A percentile compares a stretch with the other conserved stretches of the same genome.
phyloP scores from a whole-genome alignment of 2,113 vertebrate species.

The Tupaia tana region DNA sequence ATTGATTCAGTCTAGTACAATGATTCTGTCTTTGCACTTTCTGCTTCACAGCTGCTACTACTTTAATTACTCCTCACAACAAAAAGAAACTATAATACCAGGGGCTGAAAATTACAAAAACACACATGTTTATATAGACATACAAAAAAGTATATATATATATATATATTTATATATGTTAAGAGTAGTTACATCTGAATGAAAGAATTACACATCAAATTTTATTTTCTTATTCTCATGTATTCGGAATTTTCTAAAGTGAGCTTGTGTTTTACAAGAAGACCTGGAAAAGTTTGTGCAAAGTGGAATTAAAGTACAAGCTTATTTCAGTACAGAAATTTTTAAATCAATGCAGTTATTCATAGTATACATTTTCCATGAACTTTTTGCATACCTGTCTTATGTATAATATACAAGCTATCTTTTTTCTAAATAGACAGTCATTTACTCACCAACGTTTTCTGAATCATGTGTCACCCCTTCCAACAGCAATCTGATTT shows the following conservation, averaged over 20 bases:
- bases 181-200: neutral
- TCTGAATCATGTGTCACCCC: neutral
- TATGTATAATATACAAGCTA: neutral
- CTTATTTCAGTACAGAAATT: too few relatives aligned
- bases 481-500: neutral
- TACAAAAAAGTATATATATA: neutral
- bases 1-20: neutral
- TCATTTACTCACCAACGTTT: neutral
- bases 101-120: neutral
- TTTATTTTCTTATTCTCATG: neutral
- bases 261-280: neutral
- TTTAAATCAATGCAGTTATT: too few relatives aligned
- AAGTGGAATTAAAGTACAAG: too few relatives aligned
- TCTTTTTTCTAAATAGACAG: neutral
- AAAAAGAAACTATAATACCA: neutral
- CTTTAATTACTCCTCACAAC: neutral
- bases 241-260: neutral
- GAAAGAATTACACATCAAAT: neutral
- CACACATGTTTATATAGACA: neutral
- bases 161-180: neutral
- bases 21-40: neutral
- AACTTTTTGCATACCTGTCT: too few relatives aligned
- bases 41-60: neutral
- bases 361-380: too few relatives aligned
- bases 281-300: too few relatives aligned